Conservation (phyloP, 2,113 vertebrate genomes). For the Zingel zingel region DNA sequence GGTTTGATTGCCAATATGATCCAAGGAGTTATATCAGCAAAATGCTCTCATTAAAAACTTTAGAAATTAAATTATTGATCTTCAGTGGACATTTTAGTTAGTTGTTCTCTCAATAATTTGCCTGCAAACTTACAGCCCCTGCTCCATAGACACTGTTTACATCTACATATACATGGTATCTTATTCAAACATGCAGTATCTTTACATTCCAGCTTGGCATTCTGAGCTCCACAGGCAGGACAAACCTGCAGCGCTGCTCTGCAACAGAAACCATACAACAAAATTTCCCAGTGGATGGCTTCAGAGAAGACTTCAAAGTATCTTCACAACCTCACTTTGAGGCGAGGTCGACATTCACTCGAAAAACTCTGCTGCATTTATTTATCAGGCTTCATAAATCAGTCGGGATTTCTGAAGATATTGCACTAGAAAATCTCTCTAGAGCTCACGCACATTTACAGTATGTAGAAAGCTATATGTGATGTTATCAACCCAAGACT, state of each 20-base stretch:
- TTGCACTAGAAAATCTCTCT: neutral
- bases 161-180: neutral
- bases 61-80: neutral
- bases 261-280: slow-evolving; percentile 25
- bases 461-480: slow-evolving; percentile 13
- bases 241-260: slow-evolving; percentile 4
- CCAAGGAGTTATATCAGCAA: neutral
- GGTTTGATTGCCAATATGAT: neutral
- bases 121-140: neutral
- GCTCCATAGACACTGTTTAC: neutral
- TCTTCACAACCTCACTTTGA: neutral
- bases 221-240: slow-evolving; percentile 10
- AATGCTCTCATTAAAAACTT: neutral
- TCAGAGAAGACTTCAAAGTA: slow-evolving; percentile 23
- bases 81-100: slow-evolving; percentile 5
- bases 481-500: slow-evolving; percentile 20
- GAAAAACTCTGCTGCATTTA: slow-evolving; percentile 15
- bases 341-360: neutral
- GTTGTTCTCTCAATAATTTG: neutral
- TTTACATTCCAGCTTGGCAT: slow-evolving; percentile 4
- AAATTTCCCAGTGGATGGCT: slow-evolving; percentile 10
- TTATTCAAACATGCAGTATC: slow-evolving; percentile 16
- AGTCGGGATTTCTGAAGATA: slow-evolving; percentile 5
- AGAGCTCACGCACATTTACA: slow-evolving; percentile 9
- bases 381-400: slow-evolving; percentile 51